Evolutionary conservation across 2,888 invertebrate genomes (phyloP), one percentile per base, ranked within the genome.

Genomic region (Petrolisthes cinctipes): DNA sequence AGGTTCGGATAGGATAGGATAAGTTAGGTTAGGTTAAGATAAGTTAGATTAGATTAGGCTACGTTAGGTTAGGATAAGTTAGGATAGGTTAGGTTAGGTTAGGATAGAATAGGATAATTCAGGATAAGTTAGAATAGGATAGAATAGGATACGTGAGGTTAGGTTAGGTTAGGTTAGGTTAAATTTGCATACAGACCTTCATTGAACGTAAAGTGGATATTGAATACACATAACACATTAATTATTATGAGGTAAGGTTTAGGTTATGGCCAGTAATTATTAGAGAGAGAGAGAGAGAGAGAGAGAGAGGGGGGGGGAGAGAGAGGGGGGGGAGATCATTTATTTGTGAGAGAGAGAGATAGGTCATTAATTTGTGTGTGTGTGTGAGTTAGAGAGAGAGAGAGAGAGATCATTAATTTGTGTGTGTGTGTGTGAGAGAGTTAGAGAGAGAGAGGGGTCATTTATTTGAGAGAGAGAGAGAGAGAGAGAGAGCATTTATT

Each of bases 391-490:
- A 76, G 76, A 76, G 76, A 76, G 76, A 76, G 37, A 37, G 2
- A 37, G 37, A 37, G 37, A 37, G 37, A 37, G 37, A 37, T 37
- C 37, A 37, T 37, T 37, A 76, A 37, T 51, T 37, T 51, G 76
- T 51, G 76, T 51, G 76, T 51, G 51, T 14, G 76, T 51, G 75
- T 51, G 75, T 7, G 71, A 71, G 71, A 71, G 71, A 71, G 71
- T 4, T 4, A 71, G 71, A 71, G 71, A 71, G 71, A 71, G 71
- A 71, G 37, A 37, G 37, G 2, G 37, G 2, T 37, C 37, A 37
- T 37, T 37, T 1, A 2, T 37, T 37, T 37, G 37, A 1, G 37
- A 1, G 37, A 37, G 37, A 37, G 37, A 37, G 37, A 37, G 37
- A 37, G 2, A 37, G 37, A 37, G 37, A 37, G 37, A 37, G 37